Evolutionary conservation across 92 coral and sea anemone genomes (phyloP), one percentile per base, ranked within the genome.

Genomic region (Epizoanthus rinbou): DNA sequence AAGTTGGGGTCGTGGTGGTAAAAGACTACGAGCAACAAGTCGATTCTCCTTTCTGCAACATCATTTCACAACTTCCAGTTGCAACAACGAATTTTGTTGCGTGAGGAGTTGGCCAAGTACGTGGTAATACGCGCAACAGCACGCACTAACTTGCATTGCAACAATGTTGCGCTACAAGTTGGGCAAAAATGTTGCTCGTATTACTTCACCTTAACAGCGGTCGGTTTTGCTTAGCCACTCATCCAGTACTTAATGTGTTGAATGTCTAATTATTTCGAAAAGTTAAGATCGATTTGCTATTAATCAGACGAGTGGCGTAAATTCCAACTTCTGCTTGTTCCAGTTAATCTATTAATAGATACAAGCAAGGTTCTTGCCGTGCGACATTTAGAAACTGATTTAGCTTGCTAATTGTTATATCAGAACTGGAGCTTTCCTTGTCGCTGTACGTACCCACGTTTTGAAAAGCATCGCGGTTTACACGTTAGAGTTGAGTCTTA

Each of bases 201-300:
- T 28, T 28, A 28, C 31, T 28, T 28, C 31, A 28, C 31, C 31
- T 28, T 28, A 28, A 28, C 21, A 3, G 69, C 69, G 33, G 33
- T 19, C 69, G 69, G 6, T 64, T 64, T 19, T 64, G 69, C 69
- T 64, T 64, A 19, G 69, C 25, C 69, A 64, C 33, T 64, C 33
- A 64, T 64, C 13, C 69, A 64, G 69, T 66, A 66, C 72, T 24
- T 66, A 66, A 31, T 66, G 72, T 66, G 11, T 66, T 66, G n/a
- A 66, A 9, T 66, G 72, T 66, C 72, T 78, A 78, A 57, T 78
- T 78, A 72, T 78, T 78, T 78, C 83, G 72, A 78, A 78, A 78
- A 17, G 83, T 78, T 78, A 78, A 14, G 83, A 78, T 71, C 45
- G 24, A 57, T 78, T 56, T 76, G 70, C 23, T n/a, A 76, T 76